Percentiles rank a stretch among this genome's conserved stretches.
phyloP scores from a whole-genome alignment of 2,113 vertebrate genomes.

The Melanerpes formicivorus region DNA sequence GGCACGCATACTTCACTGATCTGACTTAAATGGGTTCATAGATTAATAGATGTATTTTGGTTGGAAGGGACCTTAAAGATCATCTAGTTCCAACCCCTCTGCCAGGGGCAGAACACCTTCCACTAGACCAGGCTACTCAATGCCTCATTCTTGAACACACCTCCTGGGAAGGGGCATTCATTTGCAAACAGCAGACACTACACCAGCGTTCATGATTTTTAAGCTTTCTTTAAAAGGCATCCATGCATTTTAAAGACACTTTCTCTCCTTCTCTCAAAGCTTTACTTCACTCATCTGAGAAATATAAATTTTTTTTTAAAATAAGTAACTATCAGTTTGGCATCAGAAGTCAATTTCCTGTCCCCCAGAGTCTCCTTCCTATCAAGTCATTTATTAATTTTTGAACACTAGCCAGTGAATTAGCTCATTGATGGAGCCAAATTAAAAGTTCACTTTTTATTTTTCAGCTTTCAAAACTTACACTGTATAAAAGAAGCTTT shows the following conservation, averaged over 20 bases:
- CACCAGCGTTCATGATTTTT: neutral
- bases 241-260: neutral
- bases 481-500: neutral
- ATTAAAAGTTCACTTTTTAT: neutral
- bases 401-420: neutral
- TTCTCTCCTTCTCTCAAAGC: neutral
- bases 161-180: neutral
- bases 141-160: too few relatives aligned
- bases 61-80: too few relatives aligned
- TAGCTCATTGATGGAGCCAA: neutral
- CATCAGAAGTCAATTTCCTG: neutral
- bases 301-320: too few relatives aligned
- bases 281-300: neutral
- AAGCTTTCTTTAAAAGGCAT: accelerated
- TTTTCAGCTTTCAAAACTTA: neutral
- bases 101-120: too few relatives aligned
- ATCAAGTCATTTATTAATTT: neutral
- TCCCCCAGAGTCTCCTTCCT: neutral
- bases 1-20: too few relatives aligned
- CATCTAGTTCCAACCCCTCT: too few relatives aligned
- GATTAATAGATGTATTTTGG: too few relatives aligned
- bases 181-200: neutral
- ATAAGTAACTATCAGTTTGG: neutral
- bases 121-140: too few relatives aligned
- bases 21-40: too few relatives aligned